Conservation (phyloP, 2,888 invertebrate genomes). For the Balanococcus diminutus region DNA sequence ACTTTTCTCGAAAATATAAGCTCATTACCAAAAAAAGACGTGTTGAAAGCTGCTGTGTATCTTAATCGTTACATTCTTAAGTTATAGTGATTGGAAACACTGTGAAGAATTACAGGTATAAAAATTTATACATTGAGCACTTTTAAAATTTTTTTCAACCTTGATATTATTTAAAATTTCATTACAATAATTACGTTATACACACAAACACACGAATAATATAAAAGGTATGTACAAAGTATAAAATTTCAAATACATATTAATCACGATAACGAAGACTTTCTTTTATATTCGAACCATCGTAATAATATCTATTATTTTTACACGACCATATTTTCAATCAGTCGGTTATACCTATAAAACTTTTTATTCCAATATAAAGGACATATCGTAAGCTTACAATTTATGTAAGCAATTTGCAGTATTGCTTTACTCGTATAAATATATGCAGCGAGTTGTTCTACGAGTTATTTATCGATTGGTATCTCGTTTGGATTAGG, state of each 20-base stretch:
- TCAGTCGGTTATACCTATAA: too few relatives aligned
- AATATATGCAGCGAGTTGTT: too few relatives aligned
- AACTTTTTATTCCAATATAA: too few relatives aligned
- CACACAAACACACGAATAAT: conserved; percentile 2
- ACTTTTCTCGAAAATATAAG: neutral
- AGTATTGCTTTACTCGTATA: too few relatives aligned
- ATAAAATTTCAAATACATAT: conserved; percentile 33
- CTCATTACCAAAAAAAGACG: conserved; percentile 31
- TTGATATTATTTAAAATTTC: conserved; percentile 8
- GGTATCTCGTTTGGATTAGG: too few relatives aligned
- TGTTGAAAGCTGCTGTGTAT: conserved; percentile 35
- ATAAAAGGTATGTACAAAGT: conserved; percentile 45
- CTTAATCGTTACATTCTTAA: conserved; percentile 31
- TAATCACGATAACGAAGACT: neutral
- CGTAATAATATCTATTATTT: too few relatives aligned
- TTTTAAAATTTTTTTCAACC: neutral
- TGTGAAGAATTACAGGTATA: conserved; percentile 44
- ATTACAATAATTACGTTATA: neutral
- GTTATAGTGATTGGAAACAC: conserved; percentile 35
- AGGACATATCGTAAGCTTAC: too few relatives aligned
- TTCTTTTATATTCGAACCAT: too few relatives aligned
- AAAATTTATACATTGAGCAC: conserved; percentile 33
- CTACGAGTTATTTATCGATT: too few relatives aligned
- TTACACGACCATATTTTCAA: too few relatives aligned
- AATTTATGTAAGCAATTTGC: too few relatives aligned